phyloP scores from a whole-genome alignment of 2,113 vertebrate species.

The Hippocampus abdominalis region DNA sequence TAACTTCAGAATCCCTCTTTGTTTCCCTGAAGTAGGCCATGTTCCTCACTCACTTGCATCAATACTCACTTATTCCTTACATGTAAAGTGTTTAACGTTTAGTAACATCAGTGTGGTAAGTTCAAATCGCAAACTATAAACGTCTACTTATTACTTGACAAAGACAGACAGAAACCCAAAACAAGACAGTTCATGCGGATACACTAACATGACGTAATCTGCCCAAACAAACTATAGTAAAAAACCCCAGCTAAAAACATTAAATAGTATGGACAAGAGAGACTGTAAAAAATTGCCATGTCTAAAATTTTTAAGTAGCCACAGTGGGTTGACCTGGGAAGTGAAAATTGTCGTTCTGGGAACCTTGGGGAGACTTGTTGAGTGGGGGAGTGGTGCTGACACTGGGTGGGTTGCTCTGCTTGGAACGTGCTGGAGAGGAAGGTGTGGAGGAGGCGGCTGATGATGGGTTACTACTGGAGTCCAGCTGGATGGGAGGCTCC shows the following conservation, averaged over 20 bases:
- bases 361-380: slow-evolving; percentile 83
- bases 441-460: slow-evolving; percentile 94
- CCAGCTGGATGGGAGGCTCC: slow-evolving; percentile 83
- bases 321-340: slow-evolving; percentile 81
- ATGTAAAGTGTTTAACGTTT: background rate
- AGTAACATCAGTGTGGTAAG: too few species aligned
- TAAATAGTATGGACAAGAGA: background rate
- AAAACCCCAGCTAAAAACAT: background rate
- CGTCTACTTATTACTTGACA: background rate
- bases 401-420: slow-evolving; percentile 83
- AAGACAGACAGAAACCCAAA: background rate
- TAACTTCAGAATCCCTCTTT: background rate
- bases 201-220: background rate
- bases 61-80: too few species aligned
- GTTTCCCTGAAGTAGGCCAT: background rate
- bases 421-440: slow-evolving; percentile 88
- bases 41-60: background rate
- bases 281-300: background rate
- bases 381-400: slow-evolving; percentile 79
- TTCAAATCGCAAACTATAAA: background rate
- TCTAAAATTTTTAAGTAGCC: background rate
- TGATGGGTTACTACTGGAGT: slow-evolving; percentile 95
- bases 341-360: slow-evolving; percentile 81
- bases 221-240: too few species aligned
- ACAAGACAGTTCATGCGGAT: background rate